Base-by-base conservation (phyloP, 2,797 vertebrate species). In the Gymnodraco acuticeps region DNA sequence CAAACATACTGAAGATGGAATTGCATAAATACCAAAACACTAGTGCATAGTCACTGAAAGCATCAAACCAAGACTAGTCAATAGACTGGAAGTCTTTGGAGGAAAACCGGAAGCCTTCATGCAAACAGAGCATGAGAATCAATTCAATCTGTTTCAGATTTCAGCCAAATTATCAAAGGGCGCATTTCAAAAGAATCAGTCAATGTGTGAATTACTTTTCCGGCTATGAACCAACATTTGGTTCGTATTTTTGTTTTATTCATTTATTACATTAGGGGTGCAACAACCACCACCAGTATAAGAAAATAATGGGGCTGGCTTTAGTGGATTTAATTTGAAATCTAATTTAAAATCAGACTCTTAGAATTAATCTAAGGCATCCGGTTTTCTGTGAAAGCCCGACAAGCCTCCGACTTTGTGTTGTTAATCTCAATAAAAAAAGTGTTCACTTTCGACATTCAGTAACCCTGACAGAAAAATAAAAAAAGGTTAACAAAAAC, bases 31-130 rank as follows among this genome's bases (percentile, higher is more conserved):
- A 89, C 81, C 78, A 86, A 89, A 73, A 86, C 77, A 80, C 56
- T 86, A 92, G 92, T 94, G 93, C 92, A 94, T 93, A 93, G 92
- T 92, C 82, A 88, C 83, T 81, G 83, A 87, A 89, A 87, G 70
- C 64, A 73, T 81, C 61, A 83, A 80, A 83, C 70, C 63, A 61
- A 77, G 78, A 87, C 73, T 72, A 79, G 77, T 56, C 53, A 82
- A 75, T 10, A 15, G 75, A 78, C 70, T 27, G 62, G 51, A 78
- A 67, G 72, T 64, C 63, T 78, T 70, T 70, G 66, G 69, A 81
- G 83, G 75, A 64, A 74, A 74, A 79, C 71, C 64, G 43, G 82
- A 85, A 78, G 81, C 74, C 79, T 75, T 82, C 68, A 47, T 51
- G 70, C 45, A 59, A 72, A 67, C 42, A 17, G 61, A 52, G 55